These are phyloP conservation scores for Therioaphis trifolii DNA, from an alignment of 2,888 invertebrate genomes.

Conservation along the genomic window DNA sequence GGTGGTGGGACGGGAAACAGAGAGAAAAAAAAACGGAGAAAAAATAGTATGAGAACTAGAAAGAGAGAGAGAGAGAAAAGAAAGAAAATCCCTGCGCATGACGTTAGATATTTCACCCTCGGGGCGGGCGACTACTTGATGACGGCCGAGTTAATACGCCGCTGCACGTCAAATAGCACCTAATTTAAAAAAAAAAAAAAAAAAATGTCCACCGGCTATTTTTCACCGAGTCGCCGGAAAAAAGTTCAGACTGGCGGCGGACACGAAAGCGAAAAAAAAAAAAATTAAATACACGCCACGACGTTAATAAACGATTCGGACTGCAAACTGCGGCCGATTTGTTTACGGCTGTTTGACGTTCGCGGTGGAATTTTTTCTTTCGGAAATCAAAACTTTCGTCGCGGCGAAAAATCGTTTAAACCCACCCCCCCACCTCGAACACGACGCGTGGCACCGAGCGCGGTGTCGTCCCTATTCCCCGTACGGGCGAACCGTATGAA, in stretches of 20 bases:
- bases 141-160: conserved; percentile 1
- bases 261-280: not conserved
- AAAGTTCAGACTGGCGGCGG: not conserved
- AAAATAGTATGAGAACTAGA: no score
- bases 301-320: no score
- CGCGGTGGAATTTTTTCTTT: no score
- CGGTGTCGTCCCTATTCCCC: no score
- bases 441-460: no score
- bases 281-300: not conserved
- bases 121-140: not conserved
- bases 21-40: not conserved
- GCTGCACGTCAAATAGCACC: not conserved
- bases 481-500: not conserved
- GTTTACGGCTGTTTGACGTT: no score
- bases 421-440: no score
- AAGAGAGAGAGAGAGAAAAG: not conserved
- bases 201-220: not conserved
- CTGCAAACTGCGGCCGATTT: no score
- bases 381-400: no score
- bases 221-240: not conserved
- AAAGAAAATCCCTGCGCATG: conserved; percentile 51
- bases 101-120: conserved; percentile 58
- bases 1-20: no score
- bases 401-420: no score
- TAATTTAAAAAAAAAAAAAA: no score